Evolutionary conservation across 2,113 vertebrate species (phyloP), one percentile per base, ranked within the genome.

Genomic region (Lanius collurio): DNA sequence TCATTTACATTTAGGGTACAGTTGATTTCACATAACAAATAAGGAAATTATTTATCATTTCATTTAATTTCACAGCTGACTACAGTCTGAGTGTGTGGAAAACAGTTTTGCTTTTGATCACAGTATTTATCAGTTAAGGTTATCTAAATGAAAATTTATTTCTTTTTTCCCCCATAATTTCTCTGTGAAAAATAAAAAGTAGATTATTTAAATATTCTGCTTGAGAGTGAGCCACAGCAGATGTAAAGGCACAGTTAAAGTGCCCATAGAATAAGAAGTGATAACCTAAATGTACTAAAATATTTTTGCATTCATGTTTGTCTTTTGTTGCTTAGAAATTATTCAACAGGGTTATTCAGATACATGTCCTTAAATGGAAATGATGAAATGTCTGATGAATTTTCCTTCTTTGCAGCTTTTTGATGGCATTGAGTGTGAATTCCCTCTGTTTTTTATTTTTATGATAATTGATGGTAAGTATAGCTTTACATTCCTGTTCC

Each of bases 391-490:
- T 63, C 42, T 95, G 83, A 97, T 94, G 93, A n/a, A 26, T 93
- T 95, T 97, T 97, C 73, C 49, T 91, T 93, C 60, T 88, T 97
- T 97, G 52, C 97, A 99, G 99, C 98, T 99, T 53, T 99, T 99
- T 97, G 99, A 99, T 95, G 99, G 99, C 83, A 99, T 99, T 86
- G 99, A 99, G 95, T 99, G 99, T 96, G 99, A 99, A 98, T 99
- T 99, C 96, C 99, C 99, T 77, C 97, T 99, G 75, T 99, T 99
- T 97, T 99, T 99, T 95, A 99, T 99, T 98, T 99, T 99, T 97
- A 99, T 99, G 99, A 99, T 99, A 97, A 99, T 99, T 92, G 99
- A 99, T 94, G 99, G 99, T 99, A 98, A 99, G 99, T 97, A 83
- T 75, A n/a, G 27, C 57, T 94, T 93, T 82, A 35, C 23, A 8